phyloP scores from a whole-genome alignment of 1,140 invertebrate species.

The Eurosta solidaginis region DNA sequence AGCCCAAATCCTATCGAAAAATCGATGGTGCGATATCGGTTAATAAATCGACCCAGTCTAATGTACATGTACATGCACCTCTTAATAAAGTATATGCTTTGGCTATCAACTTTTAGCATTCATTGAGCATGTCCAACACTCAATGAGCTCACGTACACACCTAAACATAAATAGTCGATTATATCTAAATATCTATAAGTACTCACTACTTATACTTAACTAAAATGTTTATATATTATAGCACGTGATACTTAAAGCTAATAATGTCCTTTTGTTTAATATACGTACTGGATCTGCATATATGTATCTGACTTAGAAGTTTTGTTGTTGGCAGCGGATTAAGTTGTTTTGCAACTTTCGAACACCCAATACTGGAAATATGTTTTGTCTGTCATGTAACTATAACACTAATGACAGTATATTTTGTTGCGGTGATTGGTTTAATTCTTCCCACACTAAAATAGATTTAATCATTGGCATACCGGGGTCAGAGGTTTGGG shows the following conservation, averaged over 20 bases:
- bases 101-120: not conserved
- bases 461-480: no score
- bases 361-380: slow-evolving; percentile 18
- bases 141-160: not conserved
- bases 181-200: not conserved
- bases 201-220: not conserved
- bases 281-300: no score
- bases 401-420: not conserved
- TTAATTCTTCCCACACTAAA: no score
- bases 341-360: slow-evolving; percentile 27
- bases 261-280: slow-evolving; percentile 16
- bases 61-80: no score
- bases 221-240: not conserved
- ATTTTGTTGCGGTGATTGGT: not conserved
- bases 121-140: not conserved
- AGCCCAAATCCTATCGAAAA: no score
- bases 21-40: no score
- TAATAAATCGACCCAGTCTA: no score
- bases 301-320: no score
- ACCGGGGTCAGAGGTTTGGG: no score
- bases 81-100: not conserved
- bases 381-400: slow-evolving; percentile 9
- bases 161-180: not conserved
- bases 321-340: slow-evolving; percentile 9
- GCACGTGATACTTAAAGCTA: not conserved